Evolutionary conservation across 2,113 vertebrate genomes (phyloP).

Genomic region (Sula dactylatra): DNA sequence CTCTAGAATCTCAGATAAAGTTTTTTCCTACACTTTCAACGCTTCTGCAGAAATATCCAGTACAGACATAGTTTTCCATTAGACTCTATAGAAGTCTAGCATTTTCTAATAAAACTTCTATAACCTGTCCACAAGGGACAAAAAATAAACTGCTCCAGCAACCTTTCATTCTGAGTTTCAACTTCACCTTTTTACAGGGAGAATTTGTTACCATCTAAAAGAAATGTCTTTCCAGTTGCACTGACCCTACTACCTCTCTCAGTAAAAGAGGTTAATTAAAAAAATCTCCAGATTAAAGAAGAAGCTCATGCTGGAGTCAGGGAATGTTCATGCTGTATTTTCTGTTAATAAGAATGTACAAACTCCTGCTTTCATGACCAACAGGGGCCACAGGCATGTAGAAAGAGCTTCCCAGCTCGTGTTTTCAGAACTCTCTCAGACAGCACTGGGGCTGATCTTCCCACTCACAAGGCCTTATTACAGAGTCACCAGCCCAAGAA

Average conservation of each 20-base stretch:
- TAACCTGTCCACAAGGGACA: neutral
- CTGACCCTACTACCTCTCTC: neutral
- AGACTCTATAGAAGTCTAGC: neutral
- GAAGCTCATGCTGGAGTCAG: neutral
- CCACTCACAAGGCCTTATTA: neutral
- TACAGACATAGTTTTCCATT: neutral
- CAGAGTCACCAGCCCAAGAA: neutral
- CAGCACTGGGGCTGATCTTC: neutral
- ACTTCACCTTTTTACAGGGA: neutral
- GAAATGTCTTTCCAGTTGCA: neutral
- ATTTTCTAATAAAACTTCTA: neutral
- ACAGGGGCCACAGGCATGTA: neutral
- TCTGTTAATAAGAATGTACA: neutral
- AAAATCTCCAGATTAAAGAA: neutral
- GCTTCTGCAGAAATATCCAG: neutral
- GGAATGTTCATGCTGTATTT: neutral
- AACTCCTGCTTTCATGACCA: neutral
- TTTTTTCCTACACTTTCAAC: neutral
- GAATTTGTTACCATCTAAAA: neutral
- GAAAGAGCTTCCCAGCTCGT: accelerated
- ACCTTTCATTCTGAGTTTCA: neutral
- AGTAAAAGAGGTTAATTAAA: neutral
- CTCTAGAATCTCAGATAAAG: neutral
- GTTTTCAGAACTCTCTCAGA: neutral
- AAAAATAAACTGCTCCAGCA: neutral